Conservation (phyloP, 2,113 vertebrate genomes). For the Oophaga pumilio region DNA sequence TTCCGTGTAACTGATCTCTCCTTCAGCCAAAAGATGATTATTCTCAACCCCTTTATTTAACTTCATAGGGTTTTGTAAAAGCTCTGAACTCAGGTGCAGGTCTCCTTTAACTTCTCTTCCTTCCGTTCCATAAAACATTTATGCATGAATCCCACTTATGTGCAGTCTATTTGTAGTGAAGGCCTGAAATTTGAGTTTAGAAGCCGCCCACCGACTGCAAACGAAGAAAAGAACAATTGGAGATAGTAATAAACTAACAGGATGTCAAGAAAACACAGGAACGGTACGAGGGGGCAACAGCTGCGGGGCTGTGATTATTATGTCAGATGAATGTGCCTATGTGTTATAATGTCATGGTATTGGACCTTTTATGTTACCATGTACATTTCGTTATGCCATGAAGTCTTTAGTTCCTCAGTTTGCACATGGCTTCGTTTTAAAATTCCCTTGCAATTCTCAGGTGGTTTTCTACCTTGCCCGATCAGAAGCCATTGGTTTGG, state of each 20-base stretch:
- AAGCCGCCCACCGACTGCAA: neutral
- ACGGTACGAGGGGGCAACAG: neutral
- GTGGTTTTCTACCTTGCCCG: too few relatives aligned
- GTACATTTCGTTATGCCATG: neutral
- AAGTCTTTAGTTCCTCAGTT: neutral
- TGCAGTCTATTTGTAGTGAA: conserved; percentile 11
- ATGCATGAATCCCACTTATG: neutral
- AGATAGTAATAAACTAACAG: neutral
- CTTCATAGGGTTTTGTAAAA: too few relatives aligned
- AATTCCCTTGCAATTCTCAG: neutral
- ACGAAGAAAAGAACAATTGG: neutral
- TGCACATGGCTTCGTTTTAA: neutral
- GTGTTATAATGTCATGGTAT: neutral
- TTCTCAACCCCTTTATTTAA: neutral
- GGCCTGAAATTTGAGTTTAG: neutral
- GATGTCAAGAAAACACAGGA: neutral
- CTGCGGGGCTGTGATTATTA: neutral
- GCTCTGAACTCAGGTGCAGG: neutral
- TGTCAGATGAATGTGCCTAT: neutral
- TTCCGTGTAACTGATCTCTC: neutral
- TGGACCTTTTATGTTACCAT: neutral
- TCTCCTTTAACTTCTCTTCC: conserved; percentile 15
- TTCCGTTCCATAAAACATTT: conserved; percentile 1
- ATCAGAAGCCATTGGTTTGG: neutral
- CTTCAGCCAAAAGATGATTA: neutral